These are phyloP conservation scores for Amphipoea lucens DNA, from an alignment of 2,888 invertebrate species.

Conservation along the genomic window DNA sequence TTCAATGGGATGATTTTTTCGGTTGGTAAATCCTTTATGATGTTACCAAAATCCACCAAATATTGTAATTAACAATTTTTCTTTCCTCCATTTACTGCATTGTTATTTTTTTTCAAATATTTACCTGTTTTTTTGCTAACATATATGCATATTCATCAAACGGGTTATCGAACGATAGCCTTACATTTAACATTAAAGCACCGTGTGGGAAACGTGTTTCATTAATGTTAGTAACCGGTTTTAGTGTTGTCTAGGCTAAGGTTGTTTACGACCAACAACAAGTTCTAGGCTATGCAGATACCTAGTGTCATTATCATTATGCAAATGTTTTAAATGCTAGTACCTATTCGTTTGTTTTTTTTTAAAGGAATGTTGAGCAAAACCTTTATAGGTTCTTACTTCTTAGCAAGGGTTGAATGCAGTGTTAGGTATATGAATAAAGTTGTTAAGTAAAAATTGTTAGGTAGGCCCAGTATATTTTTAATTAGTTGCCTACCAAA, in stretches of 20 bases:
- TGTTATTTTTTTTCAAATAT: constrained; percentile 13
- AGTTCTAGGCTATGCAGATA: constrained; percentile 8
- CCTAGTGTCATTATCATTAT: constrained; percentile 13
- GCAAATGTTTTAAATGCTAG: background rate
- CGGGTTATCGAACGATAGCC: constrained; percentile 32
- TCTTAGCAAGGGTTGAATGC: background rate
- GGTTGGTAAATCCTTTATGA: background rate
- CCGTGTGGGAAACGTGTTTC: constrained; percentile 29
- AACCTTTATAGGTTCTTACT: background rate
- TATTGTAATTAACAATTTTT: constrained; percentile 14
- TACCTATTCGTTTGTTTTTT: background rate
- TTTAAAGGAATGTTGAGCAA: background rate
- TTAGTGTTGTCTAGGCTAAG: constrained; percentile 3
- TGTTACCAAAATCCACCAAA: background rate
- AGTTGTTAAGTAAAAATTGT: no score
- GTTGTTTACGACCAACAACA: constrained; percentile 2
- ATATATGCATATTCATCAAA: constrained; percentile 18
- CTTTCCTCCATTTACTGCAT: background rate
- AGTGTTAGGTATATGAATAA: no score
- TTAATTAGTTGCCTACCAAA: background rate
- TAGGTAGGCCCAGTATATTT: background rate
- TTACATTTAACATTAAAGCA: constrained; percentile 8
- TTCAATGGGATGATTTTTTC: background rate
- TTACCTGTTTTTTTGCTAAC: constrained; percentile 27
- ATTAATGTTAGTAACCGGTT: constrained; percentile 40